Conservation (phyloP, 2,113 vertebrate species). For the Cyanoderma ruficeps region DNA sequence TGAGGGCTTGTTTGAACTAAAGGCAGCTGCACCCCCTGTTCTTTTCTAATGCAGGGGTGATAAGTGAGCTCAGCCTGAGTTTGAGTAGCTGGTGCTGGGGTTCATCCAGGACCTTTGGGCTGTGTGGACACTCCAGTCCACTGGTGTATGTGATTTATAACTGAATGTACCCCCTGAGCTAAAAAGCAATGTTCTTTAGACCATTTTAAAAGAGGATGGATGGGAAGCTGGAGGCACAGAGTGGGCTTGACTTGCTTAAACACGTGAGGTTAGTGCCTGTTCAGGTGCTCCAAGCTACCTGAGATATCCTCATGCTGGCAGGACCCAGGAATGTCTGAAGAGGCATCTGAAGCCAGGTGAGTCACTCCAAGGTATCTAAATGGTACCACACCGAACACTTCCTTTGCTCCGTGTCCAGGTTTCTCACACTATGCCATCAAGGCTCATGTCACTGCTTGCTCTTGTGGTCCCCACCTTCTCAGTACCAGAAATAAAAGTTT, state of each 20-base stretch:
- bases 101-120: neutral
- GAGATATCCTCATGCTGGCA: neutral
- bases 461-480: neutral
- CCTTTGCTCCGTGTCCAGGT: neutral
- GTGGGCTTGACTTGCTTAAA: neutral
- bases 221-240: neutral
- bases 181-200: neutral
- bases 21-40: neutral
- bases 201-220: neutral
- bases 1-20: neutral
- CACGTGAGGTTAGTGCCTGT: fast-evolving
- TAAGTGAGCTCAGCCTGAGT: neutral
- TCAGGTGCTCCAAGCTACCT: neutral
- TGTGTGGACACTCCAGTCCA: neutral
- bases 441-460: neutral
- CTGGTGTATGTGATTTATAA: fast-evolving
- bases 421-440: neutral
- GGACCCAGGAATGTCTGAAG: neutral
- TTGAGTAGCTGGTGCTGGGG: neutral
- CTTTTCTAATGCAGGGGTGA: neutral
- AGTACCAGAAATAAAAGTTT: neutral
- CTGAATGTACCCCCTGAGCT: neutral
- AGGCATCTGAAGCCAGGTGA: neutral
- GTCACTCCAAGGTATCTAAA: neutral
- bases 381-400: neutral